Evolutionary conservation across 2,888 invertebrate genomes (phyloP).

Genomic region (Napeogenes inachia): DNA sequence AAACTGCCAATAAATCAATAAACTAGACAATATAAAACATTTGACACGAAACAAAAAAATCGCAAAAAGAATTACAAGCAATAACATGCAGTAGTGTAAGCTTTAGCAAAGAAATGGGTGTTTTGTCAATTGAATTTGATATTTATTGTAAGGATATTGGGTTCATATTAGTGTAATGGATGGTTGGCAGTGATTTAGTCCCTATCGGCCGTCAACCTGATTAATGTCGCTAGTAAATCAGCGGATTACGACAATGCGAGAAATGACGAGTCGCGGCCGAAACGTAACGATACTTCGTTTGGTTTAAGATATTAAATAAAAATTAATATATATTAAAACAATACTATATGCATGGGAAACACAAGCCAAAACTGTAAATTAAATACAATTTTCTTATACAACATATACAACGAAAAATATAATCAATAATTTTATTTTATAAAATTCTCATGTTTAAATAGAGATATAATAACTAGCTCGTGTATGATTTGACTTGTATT

Average conservation of each 20-base stretch:
- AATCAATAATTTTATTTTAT: too few species aligned
- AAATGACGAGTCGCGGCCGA: constrained; percentile 76
- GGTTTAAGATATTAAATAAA: constrained; percentile 33
- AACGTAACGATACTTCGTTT: constrained; percentile 57
- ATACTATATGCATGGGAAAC: neutral
- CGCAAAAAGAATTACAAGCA: constrained; percentile 75
- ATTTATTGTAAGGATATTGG: constrained; percentile 43
- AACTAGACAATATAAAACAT: constrained; percentile 67
- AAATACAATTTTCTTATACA: too few species aligned
- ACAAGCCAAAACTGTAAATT: neutral
- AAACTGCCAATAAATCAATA: constrained; percentile 68
- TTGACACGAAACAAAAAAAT: constrained; percentile 55
- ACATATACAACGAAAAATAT: too few species aligned
- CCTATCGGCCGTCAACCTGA: constrained; percentile 77
- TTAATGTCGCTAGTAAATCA: constrained; percentile 77
- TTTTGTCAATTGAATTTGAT: constrained; percentile 35
- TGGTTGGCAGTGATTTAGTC: constrained; percentile 70
- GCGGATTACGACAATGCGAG: constrained; percentile 78
- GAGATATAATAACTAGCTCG: too few species aligned
- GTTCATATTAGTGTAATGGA: constrained; percentile 47
- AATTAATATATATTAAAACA: constrained; percentile 1
- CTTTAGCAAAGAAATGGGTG: constrained; percentile 43
- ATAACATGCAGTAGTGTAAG: constrained; percentile 74
- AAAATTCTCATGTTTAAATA: too few species aligned
- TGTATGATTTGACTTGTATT: too few species aligned